These are phyloP conservation scores for Crocidura indochinensis DNA, from an alignment of 2,797 vertebrate species.

Conservation along the genomic window DNA sequence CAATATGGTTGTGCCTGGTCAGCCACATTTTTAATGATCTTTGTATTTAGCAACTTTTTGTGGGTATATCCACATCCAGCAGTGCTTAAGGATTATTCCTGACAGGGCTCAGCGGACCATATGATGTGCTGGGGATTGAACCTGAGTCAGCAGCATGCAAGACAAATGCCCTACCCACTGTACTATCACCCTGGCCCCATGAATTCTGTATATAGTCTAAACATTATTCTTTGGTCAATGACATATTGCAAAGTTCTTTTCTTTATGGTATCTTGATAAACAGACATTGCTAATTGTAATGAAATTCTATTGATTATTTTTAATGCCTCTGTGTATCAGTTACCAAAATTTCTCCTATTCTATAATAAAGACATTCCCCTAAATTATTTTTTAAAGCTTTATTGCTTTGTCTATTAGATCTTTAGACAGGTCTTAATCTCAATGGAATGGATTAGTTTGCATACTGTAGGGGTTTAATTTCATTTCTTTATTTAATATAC, in stretches of 20 bases:
- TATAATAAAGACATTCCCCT: conserved; percentile 15
- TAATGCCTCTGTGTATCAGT: conserved; percentile 17
- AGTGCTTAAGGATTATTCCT: no score
- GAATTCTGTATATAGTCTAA: conserved; percentile 35
- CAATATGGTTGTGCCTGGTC: neutral
- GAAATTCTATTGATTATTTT: neutral
- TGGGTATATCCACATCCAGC: no score
- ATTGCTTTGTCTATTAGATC: neutral
- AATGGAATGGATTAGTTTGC: conserved; percentile 55
- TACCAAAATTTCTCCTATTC: neutral
- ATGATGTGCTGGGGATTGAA: no score
- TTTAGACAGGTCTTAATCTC: conserved; percentile 6
- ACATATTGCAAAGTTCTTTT: conserved; percentile 22
- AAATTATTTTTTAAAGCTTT: conserved; percentile 55
- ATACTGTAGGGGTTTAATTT: neutral
- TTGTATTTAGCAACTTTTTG: neutral
- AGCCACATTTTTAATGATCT: neutral
- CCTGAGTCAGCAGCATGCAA: no score
- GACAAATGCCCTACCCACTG: no score
- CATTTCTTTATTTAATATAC: conserved; percentile 9
- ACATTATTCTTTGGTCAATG: conserved; percentile 18
- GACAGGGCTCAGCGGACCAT: no score
- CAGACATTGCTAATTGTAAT: conserved; percentile 14
- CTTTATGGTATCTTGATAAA: conserved; percentile 11
- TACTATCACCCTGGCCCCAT: no score